Conservation (phyloP, 2,888 invertebrate genomes). For the Troides helena region DNA sequence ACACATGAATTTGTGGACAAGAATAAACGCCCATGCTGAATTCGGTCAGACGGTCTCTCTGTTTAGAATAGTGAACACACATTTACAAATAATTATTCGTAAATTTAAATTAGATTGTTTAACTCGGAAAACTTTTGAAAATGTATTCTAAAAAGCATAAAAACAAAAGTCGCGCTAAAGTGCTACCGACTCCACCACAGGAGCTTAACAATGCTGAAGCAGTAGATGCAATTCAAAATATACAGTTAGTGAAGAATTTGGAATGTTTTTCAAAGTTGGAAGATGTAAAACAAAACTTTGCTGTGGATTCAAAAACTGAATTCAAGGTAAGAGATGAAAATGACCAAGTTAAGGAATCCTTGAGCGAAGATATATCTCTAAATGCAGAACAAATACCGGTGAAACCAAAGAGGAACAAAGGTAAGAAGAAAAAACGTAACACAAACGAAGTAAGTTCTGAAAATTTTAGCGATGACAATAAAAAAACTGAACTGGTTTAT, state of each 20-base stretch:
- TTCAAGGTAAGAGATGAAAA: conserved; percentile 23
- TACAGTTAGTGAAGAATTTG: background rate
- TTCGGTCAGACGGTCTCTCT: conserved; percentile 66
- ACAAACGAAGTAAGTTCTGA: conserved; percentile 39
- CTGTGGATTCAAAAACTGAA: background rate
- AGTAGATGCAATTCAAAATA: conserved; percentile 27
- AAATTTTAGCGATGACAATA: conserved; percentile 30
- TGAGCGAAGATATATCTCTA: conserved; percentile 15
- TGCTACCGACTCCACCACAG: conserved; percentile 39
- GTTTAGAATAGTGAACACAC: conserved; percentile 63
- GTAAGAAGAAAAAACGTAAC: conserved; percentile 65
- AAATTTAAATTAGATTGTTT: conserved; percentile 22
- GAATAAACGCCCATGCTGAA: conserved; percentile 61
- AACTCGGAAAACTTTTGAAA: conserved; percentile 29
- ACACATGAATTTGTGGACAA: conserved; percentile 58
- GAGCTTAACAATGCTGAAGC: conserved; percentile 19
- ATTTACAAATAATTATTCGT: conserved; percentile 31
- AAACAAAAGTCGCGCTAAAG: conserved; percentile 56
- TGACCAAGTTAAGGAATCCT: conserved; percentile 2
- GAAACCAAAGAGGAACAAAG: conserved; percentile 72
- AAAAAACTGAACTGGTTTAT: conserved; percentile 28
- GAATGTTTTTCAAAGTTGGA: conserved; percentile 14
- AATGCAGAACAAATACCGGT: conserved; percentile 51
- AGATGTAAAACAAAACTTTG: conserved; percentile 13
- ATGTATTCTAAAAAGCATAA: conserved; percentile 70